Conservation (phyloP, 2,797 vertebrate species). For the Neosilurus hyrtlii region DNA sequence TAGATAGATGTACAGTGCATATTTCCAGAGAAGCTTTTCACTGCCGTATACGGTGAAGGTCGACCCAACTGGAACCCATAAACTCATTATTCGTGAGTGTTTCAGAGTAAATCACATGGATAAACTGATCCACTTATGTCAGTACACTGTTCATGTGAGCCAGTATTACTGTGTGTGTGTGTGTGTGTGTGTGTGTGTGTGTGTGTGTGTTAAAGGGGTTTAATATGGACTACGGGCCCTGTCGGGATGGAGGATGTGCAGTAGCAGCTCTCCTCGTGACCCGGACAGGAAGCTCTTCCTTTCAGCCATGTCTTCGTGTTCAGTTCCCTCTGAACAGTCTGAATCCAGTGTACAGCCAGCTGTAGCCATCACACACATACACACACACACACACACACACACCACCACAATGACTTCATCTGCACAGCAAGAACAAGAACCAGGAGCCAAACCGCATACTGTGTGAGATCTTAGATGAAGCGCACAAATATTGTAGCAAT, state of each 20-base stretch:
- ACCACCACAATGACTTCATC: background rate
- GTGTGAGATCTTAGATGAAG: background rate
- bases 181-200: background rate
- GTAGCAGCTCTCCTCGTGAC: slow-evolving; percentile 68
- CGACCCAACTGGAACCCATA: background rate
- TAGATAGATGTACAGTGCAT: slow-evolving; percentile 27
- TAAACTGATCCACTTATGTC: background rate
- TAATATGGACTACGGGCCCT: slow-evolving; percentile 56
- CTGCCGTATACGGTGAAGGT: slow-evolving; percentile 1
- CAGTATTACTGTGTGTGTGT: background rate
- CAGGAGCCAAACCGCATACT: background rate
- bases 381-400: background rate
- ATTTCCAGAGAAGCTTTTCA: slow-evolving; percentile 26
- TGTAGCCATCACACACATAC: slow-evolving; percentile 43
- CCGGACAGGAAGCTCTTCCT: slow-evolving; percentile 66
- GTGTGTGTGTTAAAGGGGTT: background rate
- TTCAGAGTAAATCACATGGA: background rate
- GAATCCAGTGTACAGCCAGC: slow-evolving; percentile 71
- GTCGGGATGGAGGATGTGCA: slow-evolving; percentile 70
- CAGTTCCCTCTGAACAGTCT: slow-evolving; percentile 61
- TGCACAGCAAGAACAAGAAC: background rate
- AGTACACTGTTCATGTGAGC: background rate
- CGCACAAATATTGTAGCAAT: background rate
- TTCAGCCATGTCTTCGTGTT: slow-evolving; percentile 53
- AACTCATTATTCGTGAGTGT: background rate